Conservation (phyloP, 2,888 invertebrate species). For the Cosmorhoe ocellata region DNA sequence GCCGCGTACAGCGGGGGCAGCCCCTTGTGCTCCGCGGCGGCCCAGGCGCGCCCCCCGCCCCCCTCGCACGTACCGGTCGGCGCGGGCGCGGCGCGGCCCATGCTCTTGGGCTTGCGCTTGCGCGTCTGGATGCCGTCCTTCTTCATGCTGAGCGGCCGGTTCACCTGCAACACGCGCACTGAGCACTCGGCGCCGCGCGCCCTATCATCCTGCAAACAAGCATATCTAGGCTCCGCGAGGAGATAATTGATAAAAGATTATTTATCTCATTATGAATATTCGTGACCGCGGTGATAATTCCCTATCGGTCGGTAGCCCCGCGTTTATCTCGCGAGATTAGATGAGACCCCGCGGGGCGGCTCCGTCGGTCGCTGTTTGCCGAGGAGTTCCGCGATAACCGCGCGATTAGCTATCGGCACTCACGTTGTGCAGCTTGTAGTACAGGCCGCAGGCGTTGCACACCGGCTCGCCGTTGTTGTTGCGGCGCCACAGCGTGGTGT, state of each 20-base stretch:
- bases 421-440: constrained; percentile 93
- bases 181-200: too few species aligned
- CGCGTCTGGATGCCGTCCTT: constrained; percentile 99
- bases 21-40: constrained; percentile 74
- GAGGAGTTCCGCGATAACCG: constrained; percentile 81
- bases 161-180: constrained; percentile 87
- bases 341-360: constrained; percentile 81
- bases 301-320: constrained; percentile 81
- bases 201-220: constrained; percentile 81
- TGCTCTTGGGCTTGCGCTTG: constrained; percentile 94
- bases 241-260: constrained; percentile 83
- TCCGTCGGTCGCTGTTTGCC: constrained; percentile 79
- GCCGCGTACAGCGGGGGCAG: constrained; percentile 77
- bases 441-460: constrained; percentile 99
- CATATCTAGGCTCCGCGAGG: constrained; percentile 74
- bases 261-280: constrained; percentile 83
- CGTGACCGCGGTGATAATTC: constrained; percentile 78
- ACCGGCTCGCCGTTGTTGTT: constrained; percentile 98
- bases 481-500: constrained; percentile 97
- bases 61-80: too few species aligned
- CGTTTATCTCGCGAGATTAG: constrained; percentile 80
- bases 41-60: too few species aligned
- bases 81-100: constrained; percentile 62
- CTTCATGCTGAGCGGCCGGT: constrained; percentile 98
- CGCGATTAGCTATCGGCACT: constrained; percentile 78